phyloP scores from a whole-genome alignment of 2,113 vertebrate species.

The Gallinago undulata region DNA sequence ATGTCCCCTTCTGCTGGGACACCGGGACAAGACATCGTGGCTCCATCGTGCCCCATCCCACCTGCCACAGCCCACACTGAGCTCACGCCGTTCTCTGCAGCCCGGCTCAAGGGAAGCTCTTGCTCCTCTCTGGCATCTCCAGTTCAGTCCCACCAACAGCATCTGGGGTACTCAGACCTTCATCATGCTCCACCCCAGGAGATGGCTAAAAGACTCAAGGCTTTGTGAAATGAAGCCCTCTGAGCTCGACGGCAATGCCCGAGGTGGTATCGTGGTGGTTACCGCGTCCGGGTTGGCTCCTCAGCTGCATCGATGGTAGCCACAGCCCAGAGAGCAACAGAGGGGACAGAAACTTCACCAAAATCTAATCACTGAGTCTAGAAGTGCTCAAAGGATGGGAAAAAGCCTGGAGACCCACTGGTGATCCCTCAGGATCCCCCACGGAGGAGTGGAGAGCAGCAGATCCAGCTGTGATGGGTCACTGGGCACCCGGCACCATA shows the following conservation, averaged over 20 bases:
- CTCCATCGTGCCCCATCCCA: neutral
- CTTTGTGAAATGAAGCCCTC: neutral
- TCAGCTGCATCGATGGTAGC: neutral
- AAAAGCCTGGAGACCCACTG: neutral
- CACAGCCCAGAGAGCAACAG: neutral
- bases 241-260: neutral
- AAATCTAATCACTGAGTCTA: neutral
- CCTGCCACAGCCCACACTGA: neutral
- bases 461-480: rapidly evolving
- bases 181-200: neutral
- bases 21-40: rapidly evolving
- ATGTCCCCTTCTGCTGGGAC: neutral
- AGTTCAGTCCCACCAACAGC: neutral
- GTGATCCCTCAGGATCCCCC: neutral
- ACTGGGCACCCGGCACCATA: neutral
- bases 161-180: neutral
- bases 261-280: rapidly evolving
- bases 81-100: neutral
- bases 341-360: neutral
- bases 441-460: neutral
- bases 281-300: rapidly evolving
- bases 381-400: neutral
- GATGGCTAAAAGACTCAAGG: neutral
- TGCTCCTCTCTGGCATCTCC: neutral
- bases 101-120: neutral